phyloP scores from a whole-genome alignment of 2,113 vertebrate species.

The Dascyllus trimaculatus region DNA sequence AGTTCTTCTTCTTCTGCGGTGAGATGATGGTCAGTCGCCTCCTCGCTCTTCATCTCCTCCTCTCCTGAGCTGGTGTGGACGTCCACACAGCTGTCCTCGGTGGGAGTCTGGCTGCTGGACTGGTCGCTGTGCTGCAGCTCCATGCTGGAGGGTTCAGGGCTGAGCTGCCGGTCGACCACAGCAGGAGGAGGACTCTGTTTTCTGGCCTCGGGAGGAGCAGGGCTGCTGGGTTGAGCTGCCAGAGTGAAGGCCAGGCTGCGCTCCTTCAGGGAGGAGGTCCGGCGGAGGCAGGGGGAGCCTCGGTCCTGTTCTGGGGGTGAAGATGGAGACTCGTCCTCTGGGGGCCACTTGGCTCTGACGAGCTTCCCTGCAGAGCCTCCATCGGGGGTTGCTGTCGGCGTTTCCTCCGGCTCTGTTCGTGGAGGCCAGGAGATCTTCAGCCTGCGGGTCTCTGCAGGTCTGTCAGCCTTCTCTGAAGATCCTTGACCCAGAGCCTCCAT shows the following conservation, averaged over 20 bases:
- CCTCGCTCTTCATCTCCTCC: slow-evolving; percentile 60
- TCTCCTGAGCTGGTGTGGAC: slow-evolving; percentile 63
- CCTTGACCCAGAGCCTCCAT: slow-evolving; percentile 91
- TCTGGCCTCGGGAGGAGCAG: slow-evolving; percentile 50
- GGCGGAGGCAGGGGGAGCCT: slow-evolving; percentile 86
- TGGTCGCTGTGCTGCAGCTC: slow-evolving; percentile 49
- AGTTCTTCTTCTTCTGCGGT: slow-evolving; percentile 28
- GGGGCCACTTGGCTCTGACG: slow-evolving; percentile 93
- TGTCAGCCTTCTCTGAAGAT: slow-evolving; percentile 80
- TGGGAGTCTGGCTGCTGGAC: slow-evolving; percentile 36
- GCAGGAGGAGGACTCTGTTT: slow-evolving; percentile 51
- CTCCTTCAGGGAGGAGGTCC: slow-evolving; percentile 91
- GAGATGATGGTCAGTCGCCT: slow-evolving; percentile 1
- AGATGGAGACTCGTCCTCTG: slow-evolving; percentile 87
- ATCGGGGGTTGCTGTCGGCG: slow-evolving; percentile 65
- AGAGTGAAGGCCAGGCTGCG: slow-evolving; percentile 89
- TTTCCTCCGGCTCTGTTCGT: slow-evolving; percentile 62
- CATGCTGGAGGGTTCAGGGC: slow-evolving; percentile 49
- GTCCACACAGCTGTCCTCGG: slow-evolving; percentile 63
- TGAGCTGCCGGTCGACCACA: slow-evolving; percentile 54
- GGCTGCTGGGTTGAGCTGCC: slow-evolving; percentile 21
- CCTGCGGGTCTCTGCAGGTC: slow-evolving; percentile 89
- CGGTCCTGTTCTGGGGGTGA: slow-evolving; percentile 63
- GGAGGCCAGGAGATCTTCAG: slow-evolving; percentile 96
- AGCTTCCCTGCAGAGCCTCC: slow-evolving; percentile 81